Percentiles rank a stretch among this genome's conserved stretches.
Evolutionary conservation across 1,140 invertebrate genomes (phyloP).

Genomic region (Sminthurinus signatus): DNA sequence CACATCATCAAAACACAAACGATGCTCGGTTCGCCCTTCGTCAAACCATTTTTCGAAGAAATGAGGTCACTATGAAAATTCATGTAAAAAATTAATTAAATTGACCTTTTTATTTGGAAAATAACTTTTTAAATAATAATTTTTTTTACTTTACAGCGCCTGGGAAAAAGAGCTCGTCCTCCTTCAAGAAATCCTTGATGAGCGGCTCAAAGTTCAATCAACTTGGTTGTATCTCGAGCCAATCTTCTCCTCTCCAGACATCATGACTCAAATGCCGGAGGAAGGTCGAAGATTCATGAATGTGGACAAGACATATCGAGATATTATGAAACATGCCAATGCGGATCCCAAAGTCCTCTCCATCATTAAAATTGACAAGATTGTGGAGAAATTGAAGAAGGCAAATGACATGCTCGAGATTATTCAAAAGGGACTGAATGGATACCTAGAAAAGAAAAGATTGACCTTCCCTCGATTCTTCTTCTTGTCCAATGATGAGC

Average conservation of each 20-base stretch:
- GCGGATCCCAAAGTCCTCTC: constrained; percentile 72
- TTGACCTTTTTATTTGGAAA: constrained; percentile 41
- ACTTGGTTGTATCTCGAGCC: constrained; percentile 98
- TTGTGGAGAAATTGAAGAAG: constrained; percentile 83
- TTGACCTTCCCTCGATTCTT: constrained; percentile 93
- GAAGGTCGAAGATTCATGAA: constrained; percentile 83
- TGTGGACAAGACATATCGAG: constrained; percentile 91
- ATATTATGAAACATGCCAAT: constrained; percentile 82
- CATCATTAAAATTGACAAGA: constrained; percentile 85
- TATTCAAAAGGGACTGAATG: constrained; percentile 87
- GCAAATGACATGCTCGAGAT: constrained; percentile 78
- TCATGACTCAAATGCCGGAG: constrained; percentile 86
- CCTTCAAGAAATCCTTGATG: constrained; percentile 86
- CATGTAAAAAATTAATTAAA: no score
- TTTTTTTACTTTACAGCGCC: constrained; percentile 48
- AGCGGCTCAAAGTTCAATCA: constrained; percentile 91
- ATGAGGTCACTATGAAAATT: no score
- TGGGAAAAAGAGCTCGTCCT: constrained; percentile 73
- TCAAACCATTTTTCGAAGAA: constrained; percentile 78
- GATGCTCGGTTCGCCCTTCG: constrained; percentile 94
- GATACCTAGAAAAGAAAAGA: constrained; percentile 92
- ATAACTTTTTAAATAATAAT: constrained; percentile 7
- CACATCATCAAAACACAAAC: constrained; percentile 96
- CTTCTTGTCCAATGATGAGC: constrained; percentile 93
- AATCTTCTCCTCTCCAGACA: constrained; percentile 95